Percentiles rank a stretch among this genome's conserved stretches.
Evolutionary conservation across 2,113 vertebrate genomes (phyloP).

Genomic region (Campylomormyrus numenius): DNA sequence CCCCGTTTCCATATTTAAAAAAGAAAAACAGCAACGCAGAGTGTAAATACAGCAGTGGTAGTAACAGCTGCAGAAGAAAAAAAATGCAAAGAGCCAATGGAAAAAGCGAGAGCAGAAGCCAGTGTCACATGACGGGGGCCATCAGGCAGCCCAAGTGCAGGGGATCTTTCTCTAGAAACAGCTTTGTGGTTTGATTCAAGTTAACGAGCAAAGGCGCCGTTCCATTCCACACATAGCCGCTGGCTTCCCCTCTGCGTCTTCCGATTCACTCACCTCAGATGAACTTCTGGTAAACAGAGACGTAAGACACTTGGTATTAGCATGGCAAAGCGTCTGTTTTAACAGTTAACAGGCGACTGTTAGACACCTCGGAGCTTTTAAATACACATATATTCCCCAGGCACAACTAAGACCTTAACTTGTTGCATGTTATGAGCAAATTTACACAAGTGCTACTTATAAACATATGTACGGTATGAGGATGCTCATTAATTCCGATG

Average conservation of each 20-base stretch:
- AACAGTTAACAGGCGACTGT: neutral
- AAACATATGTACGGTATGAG: neutral
- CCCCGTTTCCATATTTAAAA: neutral
- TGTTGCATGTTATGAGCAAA: neutral
- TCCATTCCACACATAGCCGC: neutral
- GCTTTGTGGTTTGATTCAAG: neutral
- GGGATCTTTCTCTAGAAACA: neutral
- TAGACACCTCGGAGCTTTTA: neutral
- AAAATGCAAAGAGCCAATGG: neutral
- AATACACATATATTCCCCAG: neutral
- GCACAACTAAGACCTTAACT: neutral
- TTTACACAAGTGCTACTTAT: neutral
- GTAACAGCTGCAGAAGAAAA: neutral
- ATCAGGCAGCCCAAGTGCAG: neutral
- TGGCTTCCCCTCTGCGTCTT: conserved; percentile 10
- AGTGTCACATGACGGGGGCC: no score
- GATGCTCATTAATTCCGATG: neutral
- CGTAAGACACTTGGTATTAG: neutral
- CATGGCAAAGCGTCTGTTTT: neutral
- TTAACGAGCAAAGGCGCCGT: neutral
- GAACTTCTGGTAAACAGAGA: conserved; percentile 13
- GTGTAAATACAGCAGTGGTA: neutral
- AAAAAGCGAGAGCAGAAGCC: neutral
- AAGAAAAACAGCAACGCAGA: neutral
- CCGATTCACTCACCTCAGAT: conserved; percentile 30